Evolutionary conservation across 2,888 invertebrate species (phyloP).

Genomic region (Bellardia bayeri): DNA sequence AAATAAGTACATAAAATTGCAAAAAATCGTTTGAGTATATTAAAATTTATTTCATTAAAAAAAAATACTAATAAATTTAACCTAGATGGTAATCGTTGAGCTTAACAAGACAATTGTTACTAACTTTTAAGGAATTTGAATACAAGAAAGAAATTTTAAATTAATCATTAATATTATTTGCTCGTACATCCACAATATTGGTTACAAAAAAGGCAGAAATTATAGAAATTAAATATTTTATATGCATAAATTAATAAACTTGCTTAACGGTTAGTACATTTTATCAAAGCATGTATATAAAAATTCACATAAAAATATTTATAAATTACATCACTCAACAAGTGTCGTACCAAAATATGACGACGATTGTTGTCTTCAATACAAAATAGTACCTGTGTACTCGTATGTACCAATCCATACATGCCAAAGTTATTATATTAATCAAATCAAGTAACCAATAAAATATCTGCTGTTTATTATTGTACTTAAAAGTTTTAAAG

Average conservation of each 20-base stretch:
- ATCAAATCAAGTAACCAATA: slow-evolving; percentile 50
- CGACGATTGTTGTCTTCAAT: slow-evolving; percentile 2
- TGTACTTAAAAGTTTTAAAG: not conserved
- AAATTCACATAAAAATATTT: slow-evolving; percentile 46
- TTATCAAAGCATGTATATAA: not conserved
- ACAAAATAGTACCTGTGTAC: slow-evolving; percentile 3
- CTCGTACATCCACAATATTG: slow-evolving; percentile 44
- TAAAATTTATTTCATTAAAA: not conserved
- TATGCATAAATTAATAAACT: slow-evolving; percentile 58
- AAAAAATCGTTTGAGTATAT: not conserved
- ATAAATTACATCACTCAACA: slow-evolving; percentile 63
- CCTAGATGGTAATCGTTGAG: not conserved
- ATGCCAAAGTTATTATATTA: slow-evolving; percentile 64
- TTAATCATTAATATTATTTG: slow-evolving; percentile 47
- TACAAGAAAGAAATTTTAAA: slow-evolving; percentile 5
- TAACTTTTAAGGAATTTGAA: not conserved
- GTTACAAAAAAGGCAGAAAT: slow-evolving; percentile 32
- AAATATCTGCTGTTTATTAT: not conserved
- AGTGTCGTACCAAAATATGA: slow-evolving; percentile 60
- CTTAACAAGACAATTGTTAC: slow-evolving; percentile 5
- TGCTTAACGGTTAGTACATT: slow-evolving; percentile 51
- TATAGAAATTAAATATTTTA: slow-evolving; percentile 40
- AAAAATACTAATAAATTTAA: not conserved
- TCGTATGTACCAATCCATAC: slow-evolving; percentile 4
- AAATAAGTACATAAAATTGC: not conserved